These are phyloP conservation scores for Melipona quadrifasciata DNA, from an alignment of 1,140 invertebrate species.

Conservation along the genomic window DNA sequence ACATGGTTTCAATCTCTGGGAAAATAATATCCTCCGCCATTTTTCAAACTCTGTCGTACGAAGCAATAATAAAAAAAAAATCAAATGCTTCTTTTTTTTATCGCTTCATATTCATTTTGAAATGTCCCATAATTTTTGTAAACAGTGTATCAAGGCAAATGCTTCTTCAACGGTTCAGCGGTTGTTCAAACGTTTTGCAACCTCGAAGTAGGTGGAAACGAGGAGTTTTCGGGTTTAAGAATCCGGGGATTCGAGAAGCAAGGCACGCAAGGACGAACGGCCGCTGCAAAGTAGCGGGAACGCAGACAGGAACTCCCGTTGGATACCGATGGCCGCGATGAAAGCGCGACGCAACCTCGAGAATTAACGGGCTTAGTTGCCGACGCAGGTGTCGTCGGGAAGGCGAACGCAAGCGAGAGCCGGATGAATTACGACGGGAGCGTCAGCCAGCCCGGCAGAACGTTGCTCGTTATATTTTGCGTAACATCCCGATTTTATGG, in stretches of 20 bases:
- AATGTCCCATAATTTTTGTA: too few species aligned
- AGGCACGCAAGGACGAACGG: conserved; percentile 47
- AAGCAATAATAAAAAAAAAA: too few species aligned
- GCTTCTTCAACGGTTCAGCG: too few species aligned
- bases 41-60: too few species aligned
- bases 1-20: too few species aligned
- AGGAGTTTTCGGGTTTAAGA: neutral
- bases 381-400: conserved; percentile 78
- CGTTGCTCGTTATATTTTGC: conserved; percentile 79
- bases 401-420: conserved; percentile 73
- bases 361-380: conserved; percentile 82
- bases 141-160: too few species aligned
- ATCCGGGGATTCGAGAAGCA: conserved; percentile 53
- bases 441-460: conserved; percentile 74
- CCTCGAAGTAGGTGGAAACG: too few species aligned
- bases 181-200: too few species aligned
- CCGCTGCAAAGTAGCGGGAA: conserved; percentile 40
- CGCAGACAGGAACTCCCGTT: conserved; percentile 18
- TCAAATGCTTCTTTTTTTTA: too few species aligned
- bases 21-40: too few species aligned
- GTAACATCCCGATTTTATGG: conserved; percentile 82
- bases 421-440: conserved; percentile 78
- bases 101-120: too few species aligned
- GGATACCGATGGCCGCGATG: conserved; percentile 64
- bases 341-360: conserved; percentile 68